A percentile compares a stretch with the other conserved stretches of the same genome.
These are phyloP conservation scores for Acrocephalus kingi DNA, from an alignment of 2,113 vertebrate species.

Conservation along the genomic window DNA sequence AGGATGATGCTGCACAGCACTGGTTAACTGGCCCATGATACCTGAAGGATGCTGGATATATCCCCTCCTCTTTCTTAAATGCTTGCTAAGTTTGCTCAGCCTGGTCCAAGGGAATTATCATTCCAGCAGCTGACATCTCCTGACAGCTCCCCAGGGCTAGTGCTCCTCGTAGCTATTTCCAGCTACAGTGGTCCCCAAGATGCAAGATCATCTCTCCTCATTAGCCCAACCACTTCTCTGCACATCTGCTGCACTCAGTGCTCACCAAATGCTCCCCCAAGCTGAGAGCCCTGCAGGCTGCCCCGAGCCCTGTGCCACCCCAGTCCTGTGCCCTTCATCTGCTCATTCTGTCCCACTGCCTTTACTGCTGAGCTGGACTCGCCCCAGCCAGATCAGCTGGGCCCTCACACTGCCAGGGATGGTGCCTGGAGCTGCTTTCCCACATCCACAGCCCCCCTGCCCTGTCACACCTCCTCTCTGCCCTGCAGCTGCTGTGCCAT, in stretches of 20 bases:
- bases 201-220: neutral
- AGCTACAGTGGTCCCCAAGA: neutral
- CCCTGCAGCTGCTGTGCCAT: neutral
- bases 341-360: neutral
- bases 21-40: neutral
- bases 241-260: neutral
- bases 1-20: neutral
- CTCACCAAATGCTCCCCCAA: neutral
- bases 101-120: neutral
- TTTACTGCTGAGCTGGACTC: neutral
- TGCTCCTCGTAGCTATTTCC: neutral
- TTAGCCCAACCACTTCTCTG: neutral
- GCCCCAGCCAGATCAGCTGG: neutral
- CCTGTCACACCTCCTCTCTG: neutral
- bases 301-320: neutral
- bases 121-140: slow-evolving; percentile 5
- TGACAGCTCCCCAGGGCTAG: slow-evolving; percentile 38
- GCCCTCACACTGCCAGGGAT: neutral
- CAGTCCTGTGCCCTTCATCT: neutral
- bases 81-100: slow-evolving; percentile 12
- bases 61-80: neutral
- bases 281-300: neutral
- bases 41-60: neutral
- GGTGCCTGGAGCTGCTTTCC: neutral
- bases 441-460: neutral